Conservation (phyloP, 2,888 invertebrate genomes). For the Eremobia ochroleuca region DNA sequence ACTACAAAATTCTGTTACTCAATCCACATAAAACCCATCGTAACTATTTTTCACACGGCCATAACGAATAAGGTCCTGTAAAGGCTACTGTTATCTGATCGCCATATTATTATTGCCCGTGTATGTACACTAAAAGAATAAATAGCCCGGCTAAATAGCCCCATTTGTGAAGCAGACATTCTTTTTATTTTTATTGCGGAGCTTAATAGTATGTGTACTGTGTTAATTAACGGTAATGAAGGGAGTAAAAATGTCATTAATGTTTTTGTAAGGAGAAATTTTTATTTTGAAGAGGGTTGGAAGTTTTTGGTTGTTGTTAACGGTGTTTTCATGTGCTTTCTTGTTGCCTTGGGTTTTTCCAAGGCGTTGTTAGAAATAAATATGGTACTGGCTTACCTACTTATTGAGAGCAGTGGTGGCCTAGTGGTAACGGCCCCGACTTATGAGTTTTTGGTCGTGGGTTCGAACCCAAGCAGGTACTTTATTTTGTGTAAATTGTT, state of each 20-base stretch:
- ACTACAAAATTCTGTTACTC: neutral
- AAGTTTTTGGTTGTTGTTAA: neutral
- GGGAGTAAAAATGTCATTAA: constrained; percentile 10
- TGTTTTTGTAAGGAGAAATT: neutral
- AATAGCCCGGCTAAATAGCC: constrained; percentile 35
- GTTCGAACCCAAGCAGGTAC: neutral
- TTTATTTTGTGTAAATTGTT: neutral
- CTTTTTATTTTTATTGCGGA: constrained; percentile 44
- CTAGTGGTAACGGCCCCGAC: neutral
- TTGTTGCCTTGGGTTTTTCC: neutral
- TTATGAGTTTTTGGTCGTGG: neutral
- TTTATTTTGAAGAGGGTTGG: neutral
- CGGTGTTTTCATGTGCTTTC: neutral
- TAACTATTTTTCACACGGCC: constrained; percentile 38
- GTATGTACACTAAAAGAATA: constrained; percentile 40
- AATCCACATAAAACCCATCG: neutral
- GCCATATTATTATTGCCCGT: constrained; percentile 43
- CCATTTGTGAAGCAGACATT: constrained; percentile 39
- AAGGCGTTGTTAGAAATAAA: neutral
- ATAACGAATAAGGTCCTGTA: constrained; percentile 20
- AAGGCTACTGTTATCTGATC: constrained; percentile 30
- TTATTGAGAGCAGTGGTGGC: neutral
- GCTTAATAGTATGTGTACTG: constrained; percentile 35
- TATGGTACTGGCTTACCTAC: neutral
- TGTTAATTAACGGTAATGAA: constrained; percentile 42